These are phyloP conservation scores for Amazona guildingii DNA, from an alignment of 2,113 vertebrate species.

Conservation along the genomic window DNA sequence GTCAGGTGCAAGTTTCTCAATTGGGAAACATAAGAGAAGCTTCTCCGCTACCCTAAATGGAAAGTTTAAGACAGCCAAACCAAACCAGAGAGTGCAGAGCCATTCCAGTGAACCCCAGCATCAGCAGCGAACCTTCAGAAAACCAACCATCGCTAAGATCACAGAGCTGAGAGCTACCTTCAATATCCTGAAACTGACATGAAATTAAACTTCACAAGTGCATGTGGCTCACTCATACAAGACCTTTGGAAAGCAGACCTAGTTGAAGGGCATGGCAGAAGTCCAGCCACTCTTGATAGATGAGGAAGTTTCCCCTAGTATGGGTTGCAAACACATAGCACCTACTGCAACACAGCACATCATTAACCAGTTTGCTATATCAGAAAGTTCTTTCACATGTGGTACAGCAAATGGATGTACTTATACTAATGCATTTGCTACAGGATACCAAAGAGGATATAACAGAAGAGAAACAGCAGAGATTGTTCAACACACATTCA, in stretches of 20 bases:
- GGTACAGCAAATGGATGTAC: not conserved
- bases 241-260: not conserved
- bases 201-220: not conserved
- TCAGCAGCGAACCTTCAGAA: not conserved
- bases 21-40: rapidly evolving
- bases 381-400: not conserved
- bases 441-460: not conserved
- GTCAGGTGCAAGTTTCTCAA: not conserved
- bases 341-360: not conserved
- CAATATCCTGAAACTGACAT: not conserved
- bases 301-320: not conserved
- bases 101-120: not conserved
- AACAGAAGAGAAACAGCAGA: not conserved
- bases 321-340: not conserved
- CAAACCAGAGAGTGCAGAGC: not conserved
- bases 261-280: not conserved
- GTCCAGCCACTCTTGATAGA: not conserved
- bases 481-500: not conserved
- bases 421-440: not conserved
- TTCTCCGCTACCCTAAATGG: not conserved
- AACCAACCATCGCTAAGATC: not conserved
- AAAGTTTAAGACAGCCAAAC: not conserved
- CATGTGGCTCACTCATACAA: rapidly evolving
- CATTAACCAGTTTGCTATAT: not conserved
- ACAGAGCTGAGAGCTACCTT: not conserved